Evolutionary conservation across 1,140 invertebrate genomes (phyloP).

Genomic region (Tigriopus japonicus): DNA sequence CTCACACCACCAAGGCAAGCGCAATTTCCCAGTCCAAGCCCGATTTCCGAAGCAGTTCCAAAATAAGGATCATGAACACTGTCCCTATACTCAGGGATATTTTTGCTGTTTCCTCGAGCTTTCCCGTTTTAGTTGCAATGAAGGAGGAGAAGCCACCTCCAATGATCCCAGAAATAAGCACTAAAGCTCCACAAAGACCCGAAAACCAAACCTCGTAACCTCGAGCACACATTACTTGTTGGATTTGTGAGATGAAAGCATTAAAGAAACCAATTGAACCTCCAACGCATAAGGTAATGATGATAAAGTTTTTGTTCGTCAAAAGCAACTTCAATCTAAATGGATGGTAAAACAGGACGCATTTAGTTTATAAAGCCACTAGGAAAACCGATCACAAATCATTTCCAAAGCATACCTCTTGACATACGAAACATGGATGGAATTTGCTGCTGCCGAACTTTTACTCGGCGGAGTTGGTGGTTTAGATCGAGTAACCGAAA

Average conservation of each 20-base stretch:
- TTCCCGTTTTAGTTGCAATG: background rate
- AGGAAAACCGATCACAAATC: too few relatives aligned
- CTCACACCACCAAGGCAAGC: too few relatives aligned
- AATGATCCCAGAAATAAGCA: background rate
- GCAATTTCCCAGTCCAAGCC: too few relatives aligned
- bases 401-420: too few relatives aligned
- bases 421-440: too few relatives aligned
- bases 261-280: background rate
- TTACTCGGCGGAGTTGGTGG: background rate
- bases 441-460: background rate
- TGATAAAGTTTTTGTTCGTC: background rate
- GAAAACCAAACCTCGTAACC: background rate
- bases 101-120: background rate
- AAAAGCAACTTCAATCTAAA: background rate
- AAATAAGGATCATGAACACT: too few relatives aligned
- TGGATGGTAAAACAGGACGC: too few relatives aligned
- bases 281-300: background rate
- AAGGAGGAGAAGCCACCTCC: background rate
- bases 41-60: too few relatives aligned
- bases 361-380: too few relatives aligned
- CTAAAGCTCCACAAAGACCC: background rate
- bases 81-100: background rate
- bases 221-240: background rate
- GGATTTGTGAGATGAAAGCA: background rate
- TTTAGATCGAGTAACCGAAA: background rate